These are phyloP conservation scores for Dendronephthya gigantea DNA, from an alignment of 64 coral and sea anemone species.

Conservation along the genomic window DNA sequence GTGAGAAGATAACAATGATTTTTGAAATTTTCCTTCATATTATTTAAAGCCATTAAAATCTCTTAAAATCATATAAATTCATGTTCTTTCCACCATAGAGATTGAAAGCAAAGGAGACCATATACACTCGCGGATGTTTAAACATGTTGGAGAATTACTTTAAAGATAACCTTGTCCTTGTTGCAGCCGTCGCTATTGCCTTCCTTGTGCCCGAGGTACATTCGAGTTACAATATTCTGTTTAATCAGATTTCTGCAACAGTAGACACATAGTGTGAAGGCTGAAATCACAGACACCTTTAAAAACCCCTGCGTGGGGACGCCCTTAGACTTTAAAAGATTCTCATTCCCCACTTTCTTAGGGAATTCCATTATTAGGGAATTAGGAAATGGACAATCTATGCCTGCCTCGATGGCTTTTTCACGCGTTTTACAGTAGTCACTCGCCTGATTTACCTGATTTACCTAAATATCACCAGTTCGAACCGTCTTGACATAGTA, in stretches of 20 bases:
- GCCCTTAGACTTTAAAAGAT: too few relatives aligned
- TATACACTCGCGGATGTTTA: slow-evolving; percentile 69
- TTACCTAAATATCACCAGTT: too few relatives aligned
- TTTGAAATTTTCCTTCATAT: neutral
- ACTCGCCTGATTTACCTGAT: too few relatives aligned
- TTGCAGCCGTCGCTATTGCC: slow-evolving; percentile 78
- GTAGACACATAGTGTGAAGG: too few relatives aligned
- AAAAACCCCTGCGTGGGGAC: too few relatives aligned
- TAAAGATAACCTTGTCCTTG: slow-evolving; percentile 56
- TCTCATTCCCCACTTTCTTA: too few relatives aligned
- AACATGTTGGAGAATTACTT: slow-evolving; percentile 74
- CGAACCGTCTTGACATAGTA: too few relatives aligned
- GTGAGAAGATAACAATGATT: neutral
- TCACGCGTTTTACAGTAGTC: too few relatives aligned
- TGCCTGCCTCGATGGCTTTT: too few relatives aligned
- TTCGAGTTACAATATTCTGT: neutral
- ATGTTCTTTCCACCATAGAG: neutral
- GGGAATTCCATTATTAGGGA: too few relatives aligned
- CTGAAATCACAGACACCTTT: too few relatives aligned
- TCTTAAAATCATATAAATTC: neutral
- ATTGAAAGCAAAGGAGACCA: slow-evolving; percentile 21
- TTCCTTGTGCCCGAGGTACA: slow-evolving; percentile 91
- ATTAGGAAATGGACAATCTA: too few relatives aligned
- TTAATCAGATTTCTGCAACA: neutral
- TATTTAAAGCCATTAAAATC: neutral